Conservation (phyloP, 2,888 invertebrate species). For the Caenorhabditis virilis region DNA sequence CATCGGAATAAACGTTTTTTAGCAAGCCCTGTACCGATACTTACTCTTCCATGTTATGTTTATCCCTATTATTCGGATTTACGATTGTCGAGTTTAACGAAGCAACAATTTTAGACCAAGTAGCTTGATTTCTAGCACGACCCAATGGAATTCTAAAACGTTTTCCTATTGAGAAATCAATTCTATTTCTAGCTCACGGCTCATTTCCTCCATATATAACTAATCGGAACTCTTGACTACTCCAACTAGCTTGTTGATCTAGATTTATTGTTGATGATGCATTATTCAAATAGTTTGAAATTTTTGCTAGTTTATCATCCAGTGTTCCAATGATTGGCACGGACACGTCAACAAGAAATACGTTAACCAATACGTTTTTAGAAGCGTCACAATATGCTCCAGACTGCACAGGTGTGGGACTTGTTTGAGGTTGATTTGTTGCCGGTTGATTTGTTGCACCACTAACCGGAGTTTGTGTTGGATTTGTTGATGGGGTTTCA, state of each 20-base stretch:
- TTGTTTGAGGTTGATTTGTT: conserved; percentile 2
- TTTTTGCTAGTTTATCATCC: conserved; percentile 18
- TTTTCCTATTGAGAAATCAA: not conserved
- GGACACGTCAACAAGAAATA: conserved; percentile 32
- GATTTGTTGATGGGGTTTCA: not conserved
- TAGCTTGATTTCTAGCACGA: conserved; percentile 9
- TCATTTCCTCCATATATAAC: conserved; percentile 34
- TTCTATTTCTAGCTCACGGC: conserved; percentile 16
- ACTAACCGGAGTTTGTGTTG: not conserved
- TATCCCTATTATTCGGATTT: conserved; percentile 18
- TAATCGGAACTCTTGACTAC: conserved; percentile 20
- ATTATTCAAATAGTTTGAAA: conserved; percentile 8
- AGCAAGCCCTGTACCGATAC: not conserved
- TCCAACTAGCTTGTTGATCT: conserved; percentile 7
- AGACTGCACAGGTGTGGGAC: too few relatives aligned
- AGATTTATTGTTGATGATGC: conserved; percentile 12
- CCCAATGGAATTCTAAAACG: conserved; percentile 21
- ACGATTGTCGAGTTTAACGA: conserved; percentile 22
- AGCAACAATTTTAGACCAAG: conserved; percentile 10
- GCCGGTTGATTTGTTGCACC: not conserved
- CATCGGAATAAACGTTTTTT: too few relatives aligned
- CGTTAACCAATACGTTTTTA: conserved; percentile 5
- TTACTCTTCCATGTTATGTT: conserved; percentile 23
- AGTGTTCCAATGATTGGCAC: conserved; percentile 30
- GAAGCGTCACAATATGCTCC: conserved; percentile 20